A percentile compares a stretch with the other conserved stretches of the same genome.
Evolutionary conservation across 2,888 invertebrate genomes (phyloP).

Genomic region (Microctonus hyperodae): DNA sequence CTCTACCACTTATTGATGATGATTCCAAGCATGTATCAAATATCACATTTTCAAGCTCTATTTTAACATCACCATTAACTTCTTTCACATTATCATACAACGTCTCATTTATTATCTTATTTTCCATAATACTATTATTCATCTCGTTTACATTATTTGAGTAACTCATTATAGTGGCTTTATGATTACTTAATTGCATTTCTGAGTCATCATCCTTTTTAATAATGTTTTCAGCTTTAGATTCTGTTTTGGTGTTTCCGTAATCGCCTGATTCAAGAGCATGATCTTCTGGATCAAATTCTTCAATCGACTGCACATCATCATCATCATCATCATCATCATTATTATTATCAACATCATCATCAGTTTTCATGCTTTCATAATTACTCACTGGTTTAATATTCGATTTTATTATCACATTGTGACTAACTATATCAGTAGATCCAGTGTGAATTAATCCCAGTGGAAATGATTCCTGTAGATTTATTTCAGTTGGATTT

Average conservation of each 20-base stretch:
- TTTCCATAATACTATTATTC: constrained; percentile 22
- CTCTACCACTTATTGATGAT: neutral
- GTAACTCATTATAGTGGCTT: neutral
- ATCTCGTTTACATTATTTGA: constrained; percentile 9
- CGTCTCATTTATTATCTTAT: constrained; percentile 30
- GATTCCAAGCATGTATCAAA: neutral
- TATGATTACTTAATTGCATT: constrained; percentile 30
- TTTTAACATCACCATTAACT: constrained; percentile 37
- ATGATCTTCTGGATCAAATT: constrained; percentile 59
- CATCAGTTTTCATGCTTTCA: constrained; percentile 13
- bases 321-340: constrained; percentile 48
- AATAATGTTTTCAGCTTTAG: constrained; percentile 41
- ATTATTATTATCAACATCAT: no score
- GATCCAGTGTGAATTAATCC: neutral
- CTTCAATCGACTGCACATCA: constrained; percentile 53
- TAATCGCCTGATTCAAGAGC: constrained; percentile 42
- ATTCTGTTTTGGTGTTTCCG: constrained; percentile 40
- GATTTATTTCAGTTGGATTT: neutral
- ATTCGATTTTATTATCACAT: neutral
- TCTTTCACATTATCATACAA: constrained; percentile 37
- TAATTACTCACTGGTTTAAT: neutral
- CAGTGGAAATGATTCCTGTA: neutral
- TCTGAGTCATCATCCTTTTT: constrained; percentile 26
- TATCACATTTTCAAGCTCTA: constrained; percentile 20
- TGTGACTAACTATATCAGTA: neutral